A percentile compares a stretch with the other conserved stretches of the same genome.
Conservation (phyloP, 2,797 vertebrate species). For the Coranthus polyacanthus region DNA sequence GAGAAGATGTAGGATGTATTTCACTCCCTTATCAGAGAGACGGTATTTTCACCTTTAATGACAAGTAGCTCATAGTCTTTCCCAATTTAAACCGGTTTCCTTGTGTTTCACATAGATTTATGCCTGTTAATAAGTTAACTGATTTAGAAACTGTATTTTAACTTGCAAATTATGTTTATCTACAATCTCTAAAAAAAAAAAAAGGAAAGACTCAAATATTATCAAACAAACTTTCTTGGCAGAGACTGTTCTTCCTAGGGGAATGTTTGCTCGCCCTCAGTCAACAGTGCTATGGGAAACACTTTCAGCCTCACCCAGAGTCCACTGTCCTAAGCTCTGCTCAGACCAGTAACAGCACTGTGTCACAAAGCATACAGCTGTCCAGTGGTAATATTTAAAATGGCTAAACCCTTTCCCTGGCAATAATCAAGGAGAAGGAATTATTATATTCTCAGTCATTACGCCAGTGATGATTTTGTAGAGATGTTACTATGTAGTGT, state of each 20-base stretch:
- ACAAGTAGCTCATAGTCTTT: neutral
- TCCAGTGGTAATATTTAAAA: neutral
- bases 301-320: neutral
- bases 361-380: neutral
- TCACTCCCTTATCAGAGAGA: conserved; percentile 1
- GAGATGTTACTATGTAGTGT: neutral
- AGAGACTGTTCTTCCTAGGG: neutral
- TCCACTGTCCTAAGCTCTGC: neutral
- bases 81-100: neutral
- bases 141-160: neutral
- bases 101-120: neutral
- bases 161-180: neutral
- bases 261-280: conserved; percentile 1
- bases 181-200: neutral
- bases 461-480: neutral
- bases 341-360: too few species aligned
- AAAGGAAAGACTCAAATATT: neutral
- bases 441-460: neutral
- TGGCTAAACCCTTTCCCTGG: neutral
- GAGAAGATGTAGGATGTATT: neutral
- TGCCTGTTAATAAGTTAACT: neutral
- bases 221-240: conserved; percentile 20
- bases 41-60: conserved; percentile 8
- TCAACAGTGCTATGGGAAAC: conserved; percentile 13
- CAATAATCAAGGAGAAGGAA: neutral